Percentiles rank a stretch among this genome's conserved stretches.
Conservation (phyloP, 2,888 invertebrate species). For the Chamaedrilus cognettii region DNA sequence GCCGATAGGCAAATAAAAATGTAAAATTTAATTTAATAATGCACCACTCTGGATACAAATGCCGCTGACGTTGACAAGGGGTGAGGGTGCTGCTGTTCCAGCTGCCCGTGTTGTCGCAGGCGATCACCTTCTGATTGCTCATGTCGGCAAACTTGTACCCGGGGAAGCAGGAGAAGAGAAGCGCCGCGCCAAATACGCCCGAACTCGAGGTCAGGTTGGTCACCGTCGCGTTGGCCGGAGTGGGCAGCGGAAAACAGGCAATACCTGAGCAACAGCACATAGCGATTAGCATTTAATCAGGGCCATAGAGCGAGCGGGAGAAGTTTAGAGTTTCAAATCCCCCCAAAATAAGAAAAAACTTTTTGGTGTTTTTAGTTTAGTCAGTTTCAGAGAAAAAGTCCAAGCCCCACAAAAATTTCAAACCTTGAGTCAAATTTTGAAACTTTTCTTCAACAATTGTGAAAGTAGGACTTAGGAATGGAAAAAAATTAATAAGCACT, state of each 20-base stretch:
- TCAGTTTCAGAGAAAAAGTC: too few relatives aligned
- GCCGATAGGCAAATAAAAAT: too few relatives aligned
- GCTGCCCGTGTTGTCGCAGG: constrained; percentile 11
- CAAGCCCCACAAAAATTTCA: too few relatives aligned
- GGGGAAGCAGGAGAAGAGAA: neutral
- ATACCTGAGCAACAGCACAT: neutral
- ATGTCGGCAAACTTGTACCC: constrained; percentile 32
- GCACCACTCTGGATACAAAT: neutral
- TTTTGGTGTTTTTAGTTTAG: too few relatives aligned
- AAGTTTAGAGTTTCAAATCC: too few relatives aligned
- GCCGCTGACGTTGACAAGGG: neutral
- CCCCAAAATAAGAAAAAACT: too few relatives aligned
- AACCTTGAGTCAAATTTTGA: too few relatives aligned
- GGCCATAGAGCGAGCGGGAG: too few relatives aligned
- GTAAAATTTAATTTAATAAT: neutral
- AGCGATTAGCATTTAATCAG: too few relatives aligned
- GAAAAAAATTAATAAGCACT: too few relatives aligned
- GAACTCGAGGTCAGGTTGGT: neutral
- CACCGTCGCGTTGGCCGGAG: neutral
- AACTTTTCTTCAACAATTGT: too few relatives aligned
- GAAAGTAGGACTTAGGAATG: too few relatives aligned
- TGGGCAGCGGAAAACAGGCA: neutral
- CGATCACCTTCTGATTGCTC: constrained; percentile 16
- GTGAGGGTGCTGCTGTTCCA: constrained; percentile 22
- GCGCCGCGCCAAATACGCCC: neutral